A percentile compares a stretch with the other conserved stretches of the same genome.
These are phyloP conservation scores for Caradrina kadenii DNA, from an alignment of 2,888 invertebrate genomes.

Conservation along the genomic window DNA sequence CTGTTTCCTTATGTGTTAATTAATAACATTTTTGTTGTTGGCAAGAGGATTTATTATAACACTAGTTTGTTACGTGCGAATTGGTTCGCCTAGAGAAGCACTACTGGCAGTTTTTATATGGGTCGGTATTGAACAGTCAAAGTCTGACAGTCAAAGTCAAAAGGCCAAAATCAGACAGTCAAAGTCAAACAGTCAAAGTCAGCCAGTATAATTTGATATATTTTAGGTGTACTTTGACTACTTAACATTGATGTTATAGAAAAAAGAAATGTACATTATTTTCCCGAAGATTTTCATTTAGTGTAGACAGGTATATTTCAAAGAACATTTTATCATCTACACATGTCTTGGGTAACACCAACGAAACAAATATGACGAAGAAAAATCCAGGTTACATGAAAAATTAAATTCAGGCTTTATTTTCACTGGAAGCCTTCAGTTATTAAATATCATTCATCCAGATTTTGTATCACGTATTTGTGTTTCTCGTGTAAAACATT, in stretches of 20 bases:
- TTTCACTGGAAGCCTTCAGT: constrained; percentile 18
- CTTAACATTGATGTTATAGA: no score
- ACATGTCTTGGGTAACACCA: neutral
- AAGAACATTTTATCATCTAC: neutral
- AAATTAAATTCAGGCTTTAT: constrained; percentile 15
- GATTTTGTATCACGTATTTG: constrained; percentile 32
- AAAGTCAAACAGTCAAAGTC: no score
- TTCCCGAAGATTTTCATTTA: no score
- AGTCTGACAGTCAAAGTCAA: neutral
- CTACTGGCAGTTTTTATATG: no score
- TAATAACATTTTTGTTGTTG: constrained; percentile 40
- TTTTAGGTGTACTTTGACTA: no score
- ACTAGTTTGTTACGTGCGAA: constrained; percentile 10
- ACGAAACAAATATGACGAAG: constrained; percentile 7
- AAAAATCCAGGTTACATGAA: constrained; percentile 21
- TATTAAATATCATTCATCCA: constrained; percentile 47
- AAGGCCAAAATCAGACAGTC: neutral
- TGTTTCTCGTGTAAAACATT: constrained; percentile 36
- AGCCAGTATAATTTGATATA: no score
- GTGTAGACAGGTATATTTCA: no score
- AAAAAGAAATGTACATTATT: no score
- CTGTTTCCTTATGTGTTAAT: constrained; percentile 50
- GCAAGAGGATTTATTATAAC: constrained; percentile 10
- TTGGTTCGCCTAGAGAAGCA: neutral
- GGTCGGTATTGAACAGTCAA: neutral